These are phyloP conservation scores for Patella caerulea DNA, from an alignment of 2,888 invertebrate genomes.

Conservation along the genomic window DNA sequence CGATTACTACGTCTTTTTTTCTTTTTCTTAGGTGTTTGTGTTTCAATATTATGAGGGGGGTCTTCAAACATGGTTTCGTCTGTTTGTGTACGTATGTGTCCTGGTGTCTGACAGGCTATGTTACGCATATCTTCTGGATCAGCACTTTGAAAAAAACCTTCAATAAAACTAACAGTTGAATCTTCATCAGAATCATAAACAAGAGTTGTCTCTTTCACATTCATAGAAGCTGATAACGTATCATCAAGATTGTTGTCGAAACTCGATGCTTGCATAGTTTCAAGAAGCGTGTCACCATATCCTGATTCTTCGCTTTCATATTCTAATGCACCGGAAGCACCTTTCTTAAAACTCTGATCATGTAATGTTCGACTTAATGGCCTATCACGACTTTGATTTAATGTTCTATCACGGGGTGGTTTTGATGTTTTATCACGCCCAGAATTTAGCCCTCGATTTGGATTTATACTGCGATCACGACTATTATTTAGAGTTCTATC, in stretches of 20 bases:
- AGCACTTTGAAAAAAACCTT: slow-evolving; percentile 51
- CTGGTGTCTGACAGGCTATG: slow-evolving; percentile 58
- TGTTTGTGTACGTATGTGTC: slow-evolving; percentile 61
- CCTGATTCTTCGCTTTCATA: slow-evolving; percentile 67
- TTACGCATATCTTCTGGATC: slow-evolving; percentile 57
- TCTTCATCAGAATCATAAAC: slow-evolving; percentile 56
- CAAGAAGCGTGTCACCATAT: slow-evolving; percentile 63
- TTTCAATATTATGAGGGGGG: slow-evolving; percentile 45
- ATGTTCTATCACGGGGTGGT: slow-evolving; percentile 19
- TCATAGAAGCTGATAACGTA: slow-evolving; percentile 52
- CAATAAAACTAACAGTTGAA: slow-evolving; percentile 55
- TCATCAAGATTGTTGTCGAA: slow-evolving; percentile 60
- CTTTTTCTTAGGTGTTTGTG: slow-evolving; percentile 56
- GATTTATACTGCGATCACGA: not conserved
- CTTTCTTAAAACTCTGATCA: slow-evolving; percentile 38
- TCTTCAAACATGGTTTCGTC: slow-evolving; percentile 31
- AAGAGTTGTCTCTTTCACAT: slow-evolving; percentile 51
- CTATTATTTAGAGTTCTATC: slow-evolving; percentile 15
- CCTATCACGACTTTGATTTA: slow-evolving; percentile 16
- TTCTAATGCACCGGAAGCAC: slow-evolving; percentile 51
- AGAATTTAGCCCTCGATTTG: too few species aligned
- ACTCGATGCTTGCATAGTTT: slow-evolving; percentile 65
- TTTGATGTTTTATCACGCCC: slow-evolving; percentile 12
- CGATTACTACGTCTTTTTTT: slow-evolving; percentile 50
- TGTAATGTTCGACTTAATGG: slow-evolving; percentile 24